phyloP scores from a whole-genome alignment of 2,797 vertebrate species.

The Menidia menidia region DNA sequence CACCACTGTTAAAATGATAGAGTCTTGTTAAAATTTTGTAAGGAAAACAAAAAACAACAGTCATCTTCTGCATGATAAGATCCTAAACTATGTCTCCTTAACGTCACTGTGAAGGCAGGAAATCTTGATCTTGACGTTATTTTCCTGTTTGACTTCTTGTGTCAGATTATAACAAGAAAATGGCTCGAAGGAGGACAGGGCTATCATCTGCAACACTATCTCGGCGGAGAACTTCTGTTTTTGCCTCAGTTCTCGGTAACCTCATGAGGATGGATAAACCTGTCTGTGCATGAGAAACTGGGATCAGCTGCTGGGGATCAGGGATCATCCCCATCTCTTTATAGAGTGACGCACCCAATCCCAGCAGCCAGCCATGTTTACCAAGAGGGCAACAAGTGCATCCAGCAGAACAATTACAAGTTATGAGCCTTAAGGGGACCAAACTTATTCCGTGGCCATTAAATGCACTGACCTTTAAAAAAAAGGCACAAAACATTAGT shows the following conservation, averaged over 20 bases:
- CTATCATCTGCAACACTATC: constrained; percentile 8
- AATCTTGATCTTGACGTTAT: constrained; percentile 37
- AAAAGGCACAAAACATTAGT: too few relatives aligned
- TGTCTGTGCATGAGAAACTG: constrained; percentile 60
- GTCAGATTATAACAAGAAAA: constrained; percentile 7
- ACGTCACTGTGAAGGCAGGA: constrained; percentile 10
- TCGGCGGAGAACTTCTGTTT: neutral
- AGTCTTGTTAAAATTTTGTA: neutral
- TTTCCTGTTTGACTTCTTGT: constrained; percentile 34
- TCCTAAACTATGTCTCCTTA: neutral
- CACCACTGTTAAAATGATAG: neutral
- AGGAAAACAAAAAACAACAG: neutral
- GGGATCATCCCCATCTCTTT: constrained; percentile 75
- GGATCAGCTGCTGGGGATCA: constrained; percentile 73
- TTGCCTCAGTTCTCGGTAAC: constrained; percentile 28
- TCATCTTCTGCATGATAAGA: constrained; percentile 1
- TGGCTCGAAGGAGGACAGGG: too few relatives aligned
- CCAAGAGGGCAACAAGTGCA: neutral
- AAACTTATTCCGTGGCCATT: neutral
- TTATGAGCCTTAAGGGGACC: neutral
- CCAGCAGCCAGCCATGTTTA: constrained; percentile 45
- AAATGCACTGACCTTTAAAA: too few relatives aligned
- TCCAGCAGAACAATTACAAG: neutral
- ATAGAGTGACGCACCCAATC: constrained; percentile 68
- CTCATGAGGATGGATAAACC: constrained; percentile 65